Percentiles rank a stretch among this genome's conserved stretches.
Conservation (phyloP, 2,888 invertebrate species). For the Polietes domitor region DNA sequence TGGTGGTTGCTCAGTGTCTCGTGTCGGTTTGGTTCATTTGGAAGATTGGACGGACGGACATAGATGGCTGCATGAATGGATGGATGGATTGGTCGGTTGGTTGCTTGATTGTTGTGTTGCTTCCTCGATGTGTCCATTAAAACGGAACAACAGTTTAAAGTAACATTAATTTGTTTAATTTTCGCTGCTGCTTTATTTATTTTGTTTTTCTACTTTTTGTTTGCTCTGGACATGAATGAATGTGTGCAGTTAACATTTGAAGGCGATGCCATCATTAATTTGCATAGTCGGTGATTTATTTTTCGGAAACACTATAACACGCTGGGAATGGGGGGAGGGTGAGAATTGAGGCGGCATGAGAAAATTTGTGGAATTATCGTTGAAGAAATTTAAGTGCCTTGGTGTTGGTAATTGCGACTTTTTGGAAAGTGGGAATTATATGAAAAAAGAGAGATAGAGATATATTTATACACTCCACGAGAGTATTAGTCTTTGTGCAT, state of each 20-base stretch:
- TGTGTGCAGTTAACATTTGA: slow-evolving; percentile 52
- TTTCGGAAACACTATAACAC: not conserved
- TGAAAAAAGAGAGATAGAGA: too few species aligned
- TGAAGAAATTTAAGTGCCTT: too few species aligned
- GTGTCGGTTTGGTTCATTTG: slow-evolving; percentile 4
- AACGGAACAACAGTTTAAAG: slow-evolving; percentile 33
- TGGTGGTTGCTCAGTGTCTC: slow-evolving; percentile 17
- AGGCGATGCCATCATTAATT: slow-evolving; percentile 62
- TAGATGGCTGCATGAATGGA: not conserved
- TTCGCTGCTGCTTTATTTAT: not conserved
- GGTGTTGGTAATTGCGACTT: too few species aligned
- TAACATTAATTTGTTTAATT: slow-evolving; percentile 34
- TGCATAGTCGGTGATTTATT: slow-evolving; percentile 44
- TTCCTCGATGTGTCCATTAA: slow-evolving; percentile 20
- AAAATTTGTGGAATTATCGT: not conserved
- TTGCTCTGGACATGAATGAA: slow-evolving; percentile 15
- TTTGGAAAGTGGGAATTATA: too few species aligned
- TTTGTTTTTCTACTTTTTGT: slow-evolving; percentile 2
- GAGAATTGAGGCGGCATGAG: too few species aligned
- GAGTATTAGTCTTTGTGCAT: too few species aligned
- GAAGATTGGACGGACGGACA: not conserved
- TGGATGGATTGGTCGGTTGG: too few species aligned
- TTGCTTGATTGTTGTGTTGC: not conserved
- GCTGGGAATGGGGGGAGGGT: not conserved
- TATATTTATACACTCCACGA: too few species aligned